These are phyloP conservation scores for Lutjanus argentimaculatus DNA, from an alignment of 2,797 vertebrate species.

Conservation along the genomic window DNA sequence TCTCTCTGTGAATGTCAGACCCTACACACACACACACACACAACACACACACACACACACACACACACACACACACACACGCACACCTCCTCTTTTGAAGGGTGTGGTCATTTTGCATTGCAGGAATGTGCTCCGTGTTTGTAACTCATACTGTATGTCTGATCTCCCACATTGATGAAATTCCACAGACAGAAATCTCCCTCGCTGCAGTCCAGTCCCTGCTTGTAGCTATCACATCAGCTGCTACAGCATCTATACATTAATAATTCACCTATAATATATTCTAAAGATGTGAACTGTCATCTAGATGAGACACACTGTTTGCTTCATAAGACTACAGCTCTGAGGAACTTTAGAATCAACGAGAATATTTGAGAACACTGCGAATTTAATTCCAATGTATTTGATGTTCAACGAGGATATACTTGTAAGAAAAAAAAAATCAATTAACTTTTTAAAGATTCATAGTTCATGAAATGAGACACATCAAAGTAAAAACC, in stretches of 20 bases:
- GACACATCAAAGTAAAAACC: neutral
- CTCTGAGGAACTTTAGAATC: neutral
- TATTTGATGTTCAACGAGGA: neutral
- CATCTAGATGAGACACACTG: neutral
- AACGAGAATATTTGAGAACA: neutral
- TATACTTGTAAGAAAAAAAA: neutral
- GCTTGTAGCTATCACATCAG: constrained; percentile 33
- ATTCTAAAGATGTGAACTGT: neutral
- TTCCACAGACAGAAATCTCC: constrained; percentile 60
- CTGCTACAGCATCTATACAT: constrained; percentile 16
- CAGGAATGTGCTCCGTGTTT: constrained; percentile 75
- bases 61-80: neutral
- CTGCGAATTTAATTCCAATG: neutral
- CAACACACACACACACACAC: constrained; percentile 13
- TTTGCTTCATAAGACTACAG: neutral
- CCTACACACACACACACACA: constrained; percentile 14
- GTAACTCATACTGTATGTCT: constrained; percentile 71
- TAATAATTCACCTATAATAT: neutral
- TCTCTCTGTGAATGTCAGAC: constrained; percentile 70
- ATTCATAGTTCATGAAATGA: neutral
- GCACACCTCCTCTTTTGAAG: constrained; percentile 58
- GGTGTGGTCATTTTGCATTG: constrained; percentile 75
- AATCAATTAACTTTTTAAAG: neutral
- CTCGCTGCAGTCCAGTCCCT: constrained; percentile 2
- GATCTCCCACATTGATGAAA: constrained; percentile 69